phyloP scores from a whole-genome alignment of 1,140 invertebrate species.

The Arion vulgaris region DNA sequence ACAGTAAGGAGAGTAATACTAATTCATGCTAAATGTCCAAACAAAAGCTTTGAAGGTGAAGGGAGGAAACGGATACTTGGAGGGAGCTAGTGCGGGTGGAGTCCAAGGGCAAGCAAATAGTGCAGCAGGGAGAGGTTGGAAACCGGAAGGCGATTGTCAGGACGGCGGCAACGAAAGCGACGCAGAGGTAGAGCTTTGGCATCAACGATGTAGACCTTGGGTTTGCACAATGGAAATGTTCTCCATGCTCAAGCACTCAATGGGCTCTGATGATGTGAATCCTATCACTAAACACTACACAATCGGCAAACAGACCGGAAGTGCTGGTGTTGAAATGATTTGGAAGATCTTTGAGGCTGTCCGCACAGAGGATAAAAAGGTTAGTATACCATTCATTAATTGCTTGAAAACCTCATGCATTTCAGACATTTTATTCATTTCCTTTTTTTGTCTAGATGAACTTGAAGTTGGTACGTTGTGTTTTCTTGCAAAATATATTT shows the following conservation, averaged over 20 bases:
- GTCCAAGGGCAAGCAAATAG: background rate
- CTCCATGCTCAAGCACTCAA: conserved; percentile 72
- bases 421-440: too few species aligned
- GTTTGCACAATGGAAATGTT: conserved; percentile 70
- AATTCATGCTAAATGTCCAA: conserved; percentile 4
- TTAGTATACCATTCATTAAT: conserved; percentile 72
- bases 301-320: conserved; percentile 88
- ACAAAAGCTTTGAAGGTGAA: conserved; percentile 4
- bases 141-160: background rate
- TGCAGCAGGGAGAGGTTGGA: background rate
- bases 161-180: conserved; percentile 33
- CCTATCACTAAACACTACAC: conserved; percentile 91
- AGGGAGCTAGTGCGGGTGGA: conserved; percentile 16
- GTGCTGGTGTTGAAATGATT: conserved; percentile 90
- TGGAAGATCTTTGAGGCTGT: conserved; percentile 95
- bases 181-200: conserved; percentile 1
- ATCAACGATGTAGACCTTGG: conserved; percentile 41
- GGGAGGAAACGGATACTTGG: conserved; percentile 19
- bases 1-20: background rate
- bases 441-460: too few species aligned
- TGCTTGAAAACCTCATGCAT: too few species aligned
- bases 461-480: too few species aligned
- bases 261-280: conserved; percentile 80
- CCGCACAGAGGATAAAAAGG: conserved; percentile 91
- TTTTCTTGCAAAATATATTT: too few species aligned